Conservation (phyloP, 2,888 invertebrate species). For the Chymomyza amoena region DNA sequence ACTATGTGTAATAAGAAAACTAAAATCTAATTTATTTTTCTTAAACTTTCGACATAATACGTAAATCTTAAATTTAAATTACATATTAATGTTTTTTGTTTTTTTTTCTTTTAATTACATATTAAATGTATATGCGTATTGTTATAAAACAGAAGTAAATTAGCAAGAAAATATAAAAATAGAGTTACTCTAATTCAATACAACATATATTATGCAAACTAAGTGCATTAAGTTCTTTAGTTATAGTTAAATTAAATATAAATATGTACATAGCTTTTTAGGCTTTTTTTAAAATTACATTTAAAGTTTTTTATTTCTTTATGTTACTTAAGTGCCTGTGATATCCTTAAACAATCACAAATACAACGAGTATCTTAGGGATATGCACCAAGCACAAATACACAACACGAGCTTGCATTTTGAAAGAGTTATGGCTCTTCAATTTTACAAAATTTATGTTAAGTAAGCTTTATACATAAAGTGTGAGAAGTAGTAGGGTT, state of each 20-base stretch:
- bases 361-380: slow-evolving; percentile 43
- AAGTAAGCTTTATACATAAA: slow-evolving; percentile 53
- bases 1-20: background rate
- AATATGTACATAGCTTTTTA: slow-evolving; percentile 53
- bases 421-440: background rate
- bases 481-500: slow-evolving; percentile 37
- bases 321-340: slow-evolving; percentile 33
- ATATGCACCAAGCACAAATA: slow-evolving; percentile 51
- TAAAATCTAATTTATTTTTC: background rate
- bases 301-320: slow-evolving; percentile 36
- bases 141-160: slow-evolving; percentile 48
- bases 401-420: slow-evolving; percentile 59
- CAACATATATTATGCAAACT: background rate
- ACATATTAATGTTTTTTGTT: background rate
- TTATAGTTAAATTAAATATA: slow-evolving; percentile 59
- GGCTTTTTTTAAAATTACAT: slow-evolving; percentile 40
- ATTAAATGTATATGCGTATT: slow-evolving; percentile 10
- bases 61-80: background rate
- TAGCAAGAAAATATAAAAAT: slow-evolving; percentile 67
- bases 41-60: background rate
- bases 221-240: background rate
- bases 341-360: slow-evolving; percentile 49
- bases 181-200: slow-evolving; percentile 28
- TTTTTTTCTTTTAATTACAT: slow-evolving; percentile 4
- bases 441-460: background rate